These are phyloP conservation scores for Leptinotarsa tumamoca DNA, from an alignment of 2,888 invertebrate species.

Conservation along the genomic window DNA sequence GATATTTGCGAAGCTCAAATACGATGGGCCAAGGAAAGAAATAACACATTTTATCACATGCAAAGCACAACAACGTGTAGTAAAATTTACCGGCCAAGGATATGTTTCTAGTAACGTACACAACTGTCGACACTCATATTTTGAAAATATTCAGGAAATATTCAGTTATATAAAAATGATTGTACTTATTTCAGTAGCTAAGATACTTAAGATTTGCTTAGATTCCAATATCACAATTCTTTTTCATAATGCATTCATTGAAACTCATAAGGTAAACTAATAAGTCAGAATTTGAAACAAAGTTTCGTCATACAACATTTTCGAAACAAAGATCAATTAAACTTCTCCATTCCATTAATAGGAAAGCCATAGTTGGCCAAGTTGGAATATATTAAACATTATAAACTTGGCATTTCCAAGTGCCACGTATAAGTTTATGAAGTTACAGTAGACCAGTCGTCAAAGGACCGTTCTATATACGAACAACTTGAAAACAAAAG, in stretches of 20 bases:
- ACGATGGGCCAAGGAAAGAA: too few relatives aligned
- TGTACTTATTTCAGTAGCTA: too few relatives aligned
- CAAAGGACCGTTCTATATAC: constrained; percentile 48
- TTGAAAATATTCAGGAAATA: too few relatives aligned
- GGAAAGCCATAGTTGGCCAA: constrained; percentile 47
- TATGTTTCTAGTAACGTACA: too few relatives aligned
- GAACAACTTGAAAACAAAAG: constrained; percentile 46
- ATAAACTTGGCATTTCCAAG: constrained; percentile 51
- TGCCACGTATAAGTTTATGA: constrained; percentile 51
- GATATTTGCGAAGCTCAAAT: too few relatives aligned
- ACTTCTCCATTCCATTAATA: constrained; percentile 47
- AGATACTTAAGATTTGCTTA: too few relatives aligned
- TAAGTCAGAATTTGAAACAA: constrained; percentile 24
- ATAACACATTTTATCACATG: too few relatives aligned
- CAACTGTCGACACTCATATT: too few relatives aligned
- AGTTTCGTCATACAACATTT: constrained; percentile 35
- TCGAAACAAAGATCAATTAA: constrained; percentile 48
- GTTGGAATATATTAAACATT: constrained; percentile 49
- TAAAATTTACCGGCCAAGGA: too few relatives aligned
- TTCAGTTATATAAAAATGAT: too few relatives aligned
- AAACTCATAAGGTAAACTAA: neutral
- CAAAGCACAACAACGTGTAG: too few relatives aligned
- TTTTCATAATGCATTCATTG: neutral
- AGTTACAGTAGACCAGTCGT: constrained; percentile 56
- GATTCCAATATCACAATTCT: neutral